Evolutionary conservation across 2,888 invertebrate genomes (phyloP).

Genomic region (Aradus depressus): DNA sequence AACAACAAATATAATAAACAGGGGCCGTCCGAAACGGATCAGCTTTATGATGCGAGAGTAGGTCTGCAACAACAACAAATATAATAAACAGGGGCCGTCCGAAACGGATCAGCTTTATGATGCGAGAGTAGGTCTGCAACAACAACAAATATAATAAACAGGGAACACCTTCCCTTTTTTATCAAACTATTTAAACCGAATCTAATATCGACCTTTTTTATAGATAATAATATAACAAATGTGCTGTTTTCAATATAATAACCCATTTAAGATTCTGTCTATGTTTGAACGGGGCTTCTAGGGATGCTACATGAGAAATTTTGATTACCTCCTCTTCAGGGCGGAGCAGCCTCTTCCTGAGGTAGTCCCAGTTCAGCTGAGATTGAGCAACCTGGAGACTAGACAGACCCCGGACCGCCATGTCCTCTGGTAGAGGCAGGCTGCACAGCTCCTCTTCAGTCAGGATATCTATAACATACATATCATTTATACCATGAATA

Average conservation of each 20-base stretch:
- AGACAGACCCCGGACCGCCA: conserved; percentile 57
- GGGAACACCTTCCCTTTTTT: no score
- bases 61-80: no score
- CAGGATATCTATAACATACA: conserved; percentile 22
- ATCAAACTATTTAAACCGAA: no score
- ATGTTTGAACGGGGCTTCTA: no score
- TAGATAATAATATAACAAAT: no score
- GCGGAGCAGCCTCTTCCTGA: conserved; percentile 44
- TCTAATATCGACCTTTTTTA: not conserved
- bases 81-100: conserved; percentile 58
- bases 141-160: no score
- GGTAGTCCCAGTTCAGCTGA: conserved; percentile 56
- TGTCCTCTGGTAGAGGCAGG: conserved; percentile 64
- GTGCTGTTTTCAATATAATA: no score
- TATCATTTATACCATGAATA: not conserved
- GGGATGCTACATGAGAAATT: not conserved
- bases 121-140: conserved; percentile 51
- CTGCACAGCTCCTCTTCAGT: conserved; percentile 44
- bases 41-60: no score
- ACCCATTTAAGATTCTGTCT: no score
- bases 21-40: no score
- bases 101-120: conserved; percentile 66
- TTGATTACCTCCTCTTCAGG: conserved; percentile 47
- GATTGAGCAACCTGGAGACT: conserved; percentile 56
- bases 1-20: no score